Evolutionary conservation across 2,797 vertebrate species (phyloP).

Genomic region (Alca torda): DNA sequence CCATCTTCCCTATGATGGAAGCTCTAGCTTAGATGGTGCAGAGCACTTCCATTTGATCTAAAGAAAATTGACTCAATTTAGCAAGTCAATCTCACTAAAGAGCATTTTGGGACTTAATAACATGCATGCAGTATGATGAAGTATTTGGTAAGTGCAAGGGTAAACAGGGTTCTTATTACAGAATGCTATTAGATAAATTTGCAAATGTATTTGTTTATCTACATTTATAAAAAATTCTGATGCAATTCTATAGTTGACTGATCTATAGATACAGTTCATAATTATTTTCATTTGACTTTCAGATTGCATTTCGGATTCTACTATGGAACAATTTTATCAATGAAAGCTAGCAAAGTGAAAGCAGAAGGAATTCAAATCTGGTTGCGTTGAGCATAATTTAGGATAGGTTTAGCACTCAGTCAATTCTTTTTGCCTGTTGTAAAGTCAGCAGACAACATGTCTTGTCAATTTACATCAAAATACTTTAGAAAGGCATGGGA

Average conservation of each 20-base stretch:
- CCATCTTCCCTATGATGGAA: neutral
- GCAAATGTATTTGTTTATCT: slow-evolving; percentile 26
- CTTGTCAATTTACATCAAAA: neutral
- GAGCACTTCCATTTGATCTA: neutral
- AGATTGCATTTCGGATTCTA: neutral
- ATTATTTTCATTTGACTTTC: neutral
- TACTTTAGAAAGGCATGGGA: neutral
- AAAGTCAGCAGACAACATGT: neutral
- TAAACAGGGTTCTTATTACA: slow-evolving; percentile 18
- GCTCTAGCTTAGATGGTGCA: neutral
- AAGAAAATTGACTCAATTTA: slow-evolving; percentile 20
- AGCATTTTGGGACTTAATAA: neutral
- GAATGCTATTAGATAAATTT: slow-evolving; percentile 24
- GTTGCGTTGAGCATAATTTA: neutral
- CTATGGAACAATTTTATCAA: neutral
- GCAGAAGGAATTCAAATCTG: neutral
- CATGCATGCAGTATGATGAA: neutral
- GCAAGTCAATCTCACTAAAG: slow-evolving; percentile 17
- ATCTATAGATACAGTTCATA: neutral
- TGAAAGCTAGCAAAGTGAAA: neutral
- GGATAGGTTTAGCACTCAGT: neutral
- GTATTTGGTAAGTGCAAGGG: neutral
- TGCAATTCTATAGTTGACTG: neutral
- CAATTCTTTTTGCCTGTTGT: neutral
- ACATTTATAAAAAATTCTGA: neutral